Conservation (phyloP, 2,113 vertebrate genomes). For the Hemichromis elongatus region DNA sequence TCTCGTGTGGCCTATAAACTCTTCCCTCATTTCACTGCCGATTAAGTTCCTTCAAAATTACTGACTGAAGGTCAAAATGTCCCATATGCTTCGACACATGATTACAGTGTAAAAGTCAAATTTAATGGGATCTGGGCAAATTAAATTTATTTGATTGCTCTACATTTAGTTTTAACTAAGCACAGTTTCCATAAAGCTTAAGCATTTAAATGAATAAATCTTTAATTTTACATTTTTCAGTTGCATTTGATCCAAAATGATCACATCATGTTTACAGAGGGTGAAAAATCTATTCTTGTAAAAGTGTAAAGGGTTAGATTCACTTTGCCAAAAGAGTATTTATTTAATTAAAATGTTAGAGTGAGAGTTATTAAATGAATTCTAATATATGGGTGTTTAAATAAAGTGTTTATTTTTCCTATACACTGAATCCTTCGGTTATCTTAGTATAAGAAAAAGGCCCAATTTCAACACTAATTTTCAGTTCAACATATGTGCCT, state of each 20-base stretch:
- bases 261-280: not conserved
- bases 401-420: not conserved
- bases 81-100: too few species aligned
- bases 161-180: not conserved
- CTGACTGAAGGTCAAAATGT: too few species aligned
- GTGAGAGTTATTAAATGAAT: not conserved
- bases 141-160: not conserved
- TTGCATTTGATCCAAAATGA: not conserved
- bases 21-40: not conserved
- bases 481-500: not conserved
- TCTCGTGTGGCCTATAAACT: not conserved
- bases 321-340: not conserved
- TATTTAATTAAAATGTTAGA: not conserved
- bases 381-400: not conserved
- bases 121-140: not conserved
- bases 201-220: not conserved
- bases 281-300: not conserved
- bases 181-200: accelerated
- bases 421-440: not conserved
- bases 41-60: not conserved
- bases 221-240: not conserved
- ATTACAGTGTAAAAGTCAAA: not conserved
- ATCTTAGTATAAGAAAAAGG: not conserved
- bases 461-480: not conserved
- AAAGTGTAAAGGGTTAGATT: not conserved